These are phyloP conservation scores for Leucopsar rothschildi DNA, from an alignment of 2,113 vertebrate genomes.

Conservation along the genomic window DNA sequence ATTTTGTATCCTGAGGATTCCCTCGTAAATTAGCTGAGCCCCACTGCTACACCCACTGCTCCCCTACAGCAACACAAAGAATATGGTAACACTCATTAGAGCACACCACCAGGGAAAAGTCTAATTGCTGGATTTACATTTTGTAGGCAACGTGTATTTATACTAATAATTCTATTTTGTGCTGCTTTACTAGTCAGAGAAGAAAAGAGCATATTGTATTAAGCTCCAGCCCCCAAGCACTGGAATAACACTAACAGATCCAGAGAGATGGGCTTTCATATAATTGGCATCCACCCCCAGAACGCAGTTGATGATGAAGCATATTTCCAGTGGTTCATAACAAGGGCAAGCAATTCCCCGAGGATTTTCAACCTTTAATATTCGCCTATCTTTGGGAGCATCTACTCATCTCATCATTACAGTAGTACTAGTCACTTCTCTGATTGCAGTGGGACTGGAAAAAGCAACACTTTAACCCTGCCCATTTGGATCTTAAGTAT, in stretches of 20 bases:
- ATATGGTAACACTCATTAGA: conserved; percentile 61
- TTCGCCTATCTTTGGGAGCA: conserved; percentile 21
- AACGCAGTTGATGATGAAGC: conserved; percentile 51
- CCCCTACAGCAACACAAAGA: conserved; percentile 66
- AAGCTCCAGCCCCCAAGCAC: conserved; percentile 56
- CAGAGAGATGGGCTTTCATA: conserved; percentile 42
- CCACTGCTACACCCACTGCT: conserved; percentile 38
- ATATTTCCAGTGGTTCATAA: conserved; percentile 62
- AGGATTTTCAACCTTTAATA: conserved; percentile 62
- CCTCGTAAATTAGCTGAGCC: conserved; percentile 39
- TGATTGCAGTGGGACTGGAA: conserved; percentile 48
- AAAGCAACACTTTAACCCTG: conserved; percentile 16
- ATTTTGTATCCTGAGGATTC: conserved; percentile 56
- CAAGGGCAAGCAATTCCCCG: conserved; percentile 50
- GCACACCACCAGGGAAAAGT: conserved; percentile 13
- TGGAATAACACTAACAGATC: conserved; percentile 40
- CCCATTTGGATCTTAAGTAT: neutral
- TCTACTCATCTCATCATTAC: conserved; percentile 63
- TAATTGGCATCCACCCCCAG: conserved; percentile 67
- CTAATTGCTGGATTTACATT: conserved; percentile 73
- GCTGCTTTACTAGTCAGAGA: conserved; percentile 49
- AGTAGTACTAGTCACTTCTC: neutral
- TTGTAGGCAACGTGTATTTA: conserved; percentile 60
- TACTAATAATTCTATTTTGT: conserved; percentile 70
- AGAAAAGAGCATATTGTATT: conserved; percentile 69